Conservation (phyloP, 1,140 invertebrate species). For the Sarcophaga peregrina region DNA sequence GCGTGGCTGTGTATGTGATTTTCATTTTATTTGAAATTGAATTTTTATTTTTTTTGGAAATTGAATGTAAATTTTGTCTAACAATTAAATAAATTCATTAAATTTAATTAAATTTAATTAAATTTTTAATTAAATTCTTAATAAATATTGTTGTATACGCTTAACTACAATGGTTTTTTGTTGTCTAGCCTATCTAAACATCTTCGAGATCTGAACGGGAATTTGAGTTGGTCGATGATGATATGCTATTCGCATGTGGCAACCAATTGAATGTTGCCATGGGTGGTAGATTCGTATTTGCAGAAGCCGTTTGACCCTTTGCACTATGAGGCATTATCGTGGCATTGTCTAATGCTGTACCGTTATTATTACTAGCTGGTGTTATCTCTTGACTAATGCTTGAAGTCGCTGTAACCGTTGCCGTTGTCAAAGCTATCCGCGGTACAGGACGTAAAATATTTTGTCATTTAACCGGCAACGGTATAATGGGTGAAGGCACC, state of each 20-base stretch:
- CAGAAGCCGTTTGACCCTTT: too few relatives aligned
- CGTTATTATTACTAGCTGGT: background rate
- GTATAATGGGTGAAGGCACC: conserved; percentile 46
- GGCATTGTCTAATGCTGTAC: background rate
- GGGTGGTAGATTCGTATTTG: background rate
- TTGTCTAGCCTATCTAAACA: background rate
- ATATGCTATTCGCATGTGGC: background rate
- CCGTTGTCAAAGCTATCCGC: conserved; percentile 54
- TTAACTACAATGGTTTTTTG: conserved; percentile 8
- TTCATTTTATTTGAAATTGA: conserved; percentile 33
- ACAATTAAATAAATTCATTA: background rate
- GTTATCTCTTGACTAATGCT: background rate
- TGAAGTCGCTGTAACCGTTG: conserved; percentile 42
- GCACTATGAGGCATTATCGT: background rate
- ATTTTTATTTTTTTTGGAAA: background rate
- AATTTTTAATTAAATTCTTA: background rate
- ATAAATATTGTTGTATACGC: background rate
- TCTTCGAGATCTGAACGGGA: conserved; percentile 10
- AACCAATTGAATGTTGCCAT: conserved; percentile 23
- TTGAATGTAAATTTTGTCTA: conserved; percentile 24
- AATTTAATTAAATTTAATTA: conserved; percentile 19
- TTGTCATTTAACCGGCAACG: conserved; percentile 63
- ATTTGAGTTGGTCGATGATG: background rate
- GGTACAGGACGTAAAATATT: conserved; percentile 62
- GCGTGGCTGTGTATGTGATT: background rate